Conservation (phyloP, 92 coral and sea anemone genomes). For the Montipora capitata region DNA sequence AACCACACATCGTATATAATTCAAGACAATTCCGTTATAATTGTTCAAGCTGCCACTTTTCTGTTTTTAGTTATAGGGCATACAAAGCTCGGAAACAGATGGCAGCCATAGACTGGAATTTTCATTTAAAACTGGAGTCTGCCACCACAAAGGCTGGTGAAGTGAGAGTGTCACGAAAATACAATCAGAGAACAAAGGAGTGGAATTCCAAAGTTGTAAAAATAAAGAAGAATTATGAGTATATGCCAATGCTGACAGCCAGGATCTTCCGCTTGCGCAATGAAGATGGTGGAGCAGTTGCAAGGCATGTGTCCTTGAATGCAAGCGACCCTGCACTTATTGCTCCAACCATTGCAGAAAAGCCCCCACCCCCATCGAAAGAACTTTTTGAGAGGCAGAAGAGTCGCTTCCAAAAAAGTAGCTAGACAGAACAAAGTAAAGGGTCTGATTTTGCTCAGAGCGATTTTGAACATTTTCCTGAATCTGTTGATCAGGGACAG, state of each 20-base stretch:
- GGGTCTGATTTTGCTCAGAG: no score
- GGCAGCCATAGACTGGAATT: conserved; percentile 75
- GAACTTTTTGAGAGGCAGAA: background rate
- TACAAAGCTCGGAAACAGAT: conserved; percentile 75
- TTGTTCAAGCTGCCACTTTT: no score
- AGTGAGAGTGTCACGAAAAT: conserved; percentile 39
- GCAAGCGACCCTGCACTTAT: conserved; percentile 24
- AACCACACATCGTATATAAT: no score
- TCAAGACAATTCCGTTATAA: no score
- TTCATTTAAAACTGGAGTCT: conserved; percentile 29
- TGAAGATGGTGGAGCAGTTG: conserved; percentile 36
- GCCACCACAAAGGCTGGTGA: conserved; percentile 39
- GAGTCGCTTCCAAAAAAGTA: background rate
- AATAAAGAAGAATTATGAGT: conserved; percentile 47
- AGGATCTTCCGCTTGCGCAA: conserved; percentile 8
- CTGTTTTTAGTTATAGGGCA: conserved; percentile 35
- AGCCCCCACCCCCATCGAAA: conserved; percentile 16
- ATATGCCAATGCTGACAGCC: conserved; percentile 45
- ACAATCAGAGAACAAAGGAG: conserved; percentile 62
- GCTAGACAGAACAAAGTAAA: no score
- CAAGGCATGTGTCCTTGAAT: background rate
- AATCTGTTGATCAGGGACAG: background rate
- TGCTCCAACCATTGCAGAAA: conserved; percentile 14
- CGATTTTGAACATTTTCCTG: no score
- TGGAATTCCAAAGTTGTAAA: conserved; percentile 65